Conservation (phyloP, 2,797 vertebrate species). For the Natrix natrix region DNA sequence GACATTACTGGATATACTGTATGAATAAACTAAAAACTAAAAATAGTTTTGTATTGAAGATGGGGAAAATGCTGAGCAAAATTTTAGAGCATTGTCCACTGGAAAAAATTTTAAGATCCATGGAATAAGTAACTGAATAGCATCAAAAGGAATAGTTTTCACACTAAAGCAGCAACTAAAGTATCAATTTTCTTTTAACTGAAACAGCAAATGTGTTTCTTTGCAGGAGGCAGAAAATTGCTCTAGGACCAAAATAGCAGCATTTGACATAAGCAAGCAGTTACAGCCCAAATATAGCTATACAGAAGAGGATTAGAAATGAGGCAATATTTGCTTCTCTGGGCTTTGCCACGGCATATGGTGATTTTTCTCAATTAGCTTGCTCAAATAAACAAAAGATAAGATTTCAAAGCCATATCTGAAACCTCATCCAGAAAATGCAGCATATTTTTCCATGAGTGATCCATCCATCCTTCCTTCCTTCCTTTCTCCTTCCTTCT, state of each 20-base stretch:
- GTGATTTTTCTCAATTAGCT: constrained; percentile 43
- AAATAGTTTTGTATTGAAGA: not conserved
- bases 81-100: constrained; percentile 27
- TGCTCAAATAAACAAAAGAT: constrained; percentile 50
- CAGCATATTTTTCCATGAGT: constrained; percentile 33
- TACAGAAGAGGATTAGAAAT: constrained; percentile 40
- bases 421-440: constrained; percentile 33
- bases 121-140: not conserved
- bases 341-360: constrained; percentile 2
- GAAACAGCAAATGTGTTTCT: constrained; percentile 51
- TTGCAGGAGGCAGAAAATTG: constrained; percentile 57
- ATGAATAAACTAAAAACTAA: constrained; percentile 19
- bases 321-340: constrained; percentile 48
- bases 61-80: constrained; percentile 17
- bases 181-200: constrained; percentile 58
- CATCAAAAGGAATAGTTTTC: constrained; percentile 38
- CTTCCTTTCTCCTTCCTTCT: not conserved
- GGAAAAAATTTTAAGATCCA: constrained; percentile 26
- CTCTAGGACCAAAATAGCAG: constrained; percentile 52
- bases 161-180: constrained; percentile 31
- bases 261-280: constrained; percentile 47
- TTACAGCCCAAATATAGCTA: constrained; percentile 37
- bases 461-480: not conserved
- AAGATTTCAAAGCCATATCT: constrained; percentile 42
- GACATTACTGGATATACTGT: not conserved